phyloP scores from a whole-genome alignment of 2,888 invertebrate genomes.

The Eilema depressum region DNA sequence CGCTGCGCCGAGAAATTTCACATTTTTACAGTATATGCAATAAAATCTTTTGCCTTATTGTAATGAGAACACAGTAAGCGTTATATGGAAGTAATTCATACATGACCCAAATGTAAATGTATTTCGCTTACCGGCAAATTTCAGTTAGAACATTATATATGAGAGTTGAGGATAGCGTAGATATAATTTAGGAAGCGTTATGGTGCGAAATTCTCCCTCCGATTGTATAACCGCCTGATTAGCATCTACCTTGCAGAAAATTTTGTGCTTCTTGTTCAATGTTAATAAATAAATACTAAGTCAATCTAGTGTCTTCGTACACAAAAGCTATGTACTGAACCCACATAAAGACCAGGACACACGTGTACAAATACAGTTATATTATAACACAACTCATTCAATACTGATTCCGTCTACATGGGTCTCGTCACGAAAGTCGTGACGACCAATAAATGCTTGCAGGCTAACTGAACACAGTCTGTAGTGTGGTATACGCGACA shows the following conservation, averaged over 20 bases:
- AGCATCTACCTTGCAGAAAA: background rate
- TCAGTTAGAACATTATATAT: background rate
- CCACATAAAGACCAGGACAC: slow-evolving; percentile 47
- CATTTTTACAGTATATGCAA: slow-evolving; percentile 3
- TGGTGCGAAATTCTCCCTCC: background rate
- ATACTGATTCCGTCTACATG: slow-evolving; percentile 59
- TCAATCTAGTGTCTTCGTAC: background rate
- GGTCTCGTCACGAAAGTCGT: slow-evolving; percentile 70
- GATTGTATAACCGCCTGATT: background rate
- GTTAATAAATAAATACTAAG: background rate
- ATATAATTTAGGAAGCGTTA: background rate
- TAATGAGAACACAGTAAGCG: background rate
- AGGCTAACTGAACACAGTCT: slow-evolving; percentile 52
- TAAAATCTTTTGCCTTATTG: slow-evolving; percentile 1
- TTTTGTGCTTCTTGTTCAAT: background rate
- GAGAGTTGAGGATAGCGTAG: background rate
- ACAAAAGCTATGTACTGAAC: slow-evolving; percentile 13
- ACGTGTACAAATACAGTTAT: slow-evolving; percentile 51
- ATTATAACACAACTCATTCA: slow-evolving; percentile 45
- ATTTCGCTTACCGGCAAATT: background rate
- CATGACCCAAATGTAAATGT: background rate
- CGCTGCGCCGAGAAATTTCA: slow-evolving; percentile 6
- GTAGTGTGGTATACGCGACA: slow-evolving; percentile 44
- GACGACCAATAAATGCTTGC: slow-evolving; percentile 69
- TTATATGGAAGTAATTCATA: background rate